Percentiles rank a stretch among this genome's conserved stretches.
Conservation (phyloP, 2,888 invertebrate genomes). For the Resseliella maxima region DNA sequence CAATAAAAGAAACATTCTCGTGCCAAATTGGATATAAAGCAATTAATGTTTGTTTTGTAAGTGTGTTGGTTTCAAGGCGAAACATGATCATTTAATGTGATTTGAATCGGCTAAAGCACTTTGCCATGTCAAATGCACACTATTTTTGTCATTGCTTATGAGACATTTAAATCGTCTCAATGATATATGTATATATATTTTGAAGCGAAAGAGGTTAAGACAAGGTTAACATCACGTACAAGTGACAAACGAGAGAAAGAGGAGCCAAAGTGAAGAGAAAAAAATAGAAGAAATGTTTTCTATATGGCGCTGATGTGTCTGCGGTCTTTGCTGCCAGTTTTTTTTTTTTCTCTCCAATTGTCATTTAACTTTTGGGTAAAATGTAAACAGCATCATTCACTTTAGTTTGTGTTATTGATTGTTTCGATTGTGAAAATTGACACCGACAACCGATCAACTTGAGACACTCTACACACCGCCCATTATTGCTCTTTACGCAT, state of each 20-base stretch:
- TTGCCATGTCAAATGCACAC: not conserved
- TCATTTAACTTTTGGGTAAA: not conserved
- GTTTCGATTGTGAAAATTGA: conserved; percentile 51
- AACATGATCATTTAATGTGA: not conserved
- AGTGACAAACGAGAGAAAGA: not conserved
- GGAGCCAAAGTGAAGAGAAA: too few species aligned
- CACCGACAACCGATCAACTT: conserved; percentile 53
- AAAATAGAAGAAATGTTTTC: not conserved
- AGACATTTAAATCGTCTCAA: not conserved
- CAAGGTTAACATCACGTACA: not conserved
- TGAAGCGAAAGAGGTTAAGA: conserved; percentile 18
- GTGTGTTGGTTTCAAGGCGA: not conserved
- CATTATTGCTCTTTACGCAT: not conserved
- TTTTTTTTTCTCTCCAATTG: not conserved
- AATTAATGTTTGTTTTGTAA: conserved; percentile 3
- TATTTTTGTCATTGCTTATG: conserved; percentile 24
- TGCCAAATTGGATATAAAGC: not conserved
- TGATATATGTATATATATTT: not conserved
- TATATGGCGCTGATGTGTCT: conserved; percentile 33
- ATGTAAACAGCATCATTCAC: not conserved
- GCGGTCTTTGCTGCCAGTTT: not conserved
- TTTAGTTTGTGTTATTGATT: conserved; percentile 41
- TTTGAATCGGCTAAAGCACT: conserved; percentile 8
- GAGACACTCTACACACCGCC: conserved; percentile 23
- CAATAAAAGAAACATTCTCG: not conserved